phyloP scores from a whole-genome alignment of 1,140 invertebrate genomes.

The Drosophila erecta region DNA sequence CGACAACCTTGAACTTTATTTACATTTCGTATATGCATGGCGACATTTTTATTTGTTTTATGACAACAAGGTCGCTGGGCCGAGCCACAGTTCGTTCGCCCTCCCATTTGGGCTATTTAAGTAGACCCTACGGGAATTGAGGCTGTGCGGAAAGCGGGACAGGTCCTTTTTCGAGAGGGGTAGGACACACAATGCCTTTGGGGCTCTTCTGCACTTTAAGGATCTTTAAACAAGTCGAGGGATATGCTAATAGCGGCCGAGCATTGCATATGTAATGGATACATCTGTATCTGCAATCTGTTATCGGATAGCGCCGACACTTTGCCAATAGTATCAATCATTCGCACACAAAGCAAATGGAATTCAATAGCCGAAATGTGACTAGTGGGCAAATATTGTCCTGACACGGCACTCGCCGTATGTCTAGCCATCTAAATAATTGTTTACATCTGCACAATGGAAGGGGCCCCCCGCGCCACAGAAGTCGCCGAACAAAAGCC shows the following conservation, averaged over 20 bases:
- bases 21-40: conserved; percentile 73
- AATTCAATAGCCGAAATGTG: conserved; percentile 37
- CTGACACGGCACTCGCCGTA: conserved; percentile 3
- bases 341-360: conserved; percentile 19
- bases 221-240: conserved; percentile 35
- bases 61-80: conserved; percentile 59
- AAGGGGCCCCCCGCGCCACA: conserved; percentile 18
- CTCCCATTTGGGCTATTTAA: conserved; percentile 21
- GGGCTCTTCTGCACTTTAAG: conserved; percentile 29
- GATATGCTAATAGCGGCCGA: conserved; percentile 22
- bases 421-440: conserved; percentile 54
- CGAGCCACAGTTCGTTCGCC: conserved; percentile 12
- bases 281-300: conserved; percentile 16
- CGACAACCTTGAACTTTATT: conserved; percentile 78
- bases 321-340: conserved; percentile 36
- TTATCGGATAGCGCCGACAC: conserved; percentile 3
- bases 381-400: conserved; percentile 36
- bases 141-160: conserved; percentile 21
- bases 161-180: too few relatives aligned
- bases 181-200: conserved; percentile 8
- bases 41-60: conserved; percentile 81
- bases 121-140: conserved; percentile 47
- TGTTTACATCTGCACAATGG: conserved; percentile 51
- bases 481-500: conserved; percentile 48
- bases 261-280: conserved; percentile 15